phyloP scores from a whole-genome alignment of 2,888 invertebrate species.

The Pandemis cinnamomeana region DNA sequence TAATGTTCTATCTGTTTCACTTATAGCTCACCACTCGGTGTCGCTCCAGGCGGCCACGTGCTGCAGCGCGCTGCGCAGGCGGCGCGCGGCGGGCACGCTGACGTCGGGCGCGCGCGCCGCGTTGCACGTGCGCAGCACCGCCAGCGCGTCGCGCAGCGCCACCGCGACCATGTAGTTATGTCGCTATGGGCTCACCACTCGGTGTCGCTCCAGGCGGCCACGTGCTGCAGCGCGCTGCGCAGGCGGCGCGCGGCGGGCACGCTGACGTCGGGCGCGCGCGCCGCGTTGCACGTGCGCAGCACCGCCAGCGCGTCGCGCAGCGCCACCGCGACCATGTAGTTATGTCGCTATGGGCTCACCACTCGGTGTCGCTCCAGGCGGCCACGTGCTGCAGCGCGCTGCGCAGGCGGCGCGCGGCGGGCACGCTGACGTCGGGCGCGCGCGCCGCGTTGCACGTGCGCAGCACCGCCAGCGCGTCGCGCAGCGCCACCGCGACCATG shows the following conservation, averaged over 20 bases:
- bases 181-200: conserved; percentile 92
- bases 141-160: conserved; percentile 93
- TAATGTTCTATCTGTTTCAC: too few species aligned
- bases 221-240: conserved; percentile 88
- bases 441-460: conserved; percentile 94
- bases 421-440: conserved; percentile 88
- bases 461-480: conserved; percentile 95
- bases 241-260: conserved; percentile 89
- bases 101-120: conserved; percentile 91
- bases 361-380: conserved; percentile 93
- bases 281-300: conserved; percentile 93
- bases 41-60: conserved; percentile 92
- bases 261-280: conserved; percentile 88
- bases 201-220: conserved; percentile 92
- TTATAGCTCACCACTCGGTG: conserved; percentile 91
- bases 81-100: conserved; percentile 87
- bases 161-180: conserved; percentile 95
- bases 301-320: conserved; percentile 95
- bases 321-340: too few species aligned
- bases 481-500: too few species aligned
- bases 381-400: conserved; percentile 89
- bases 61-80: conserved; percentile 89
- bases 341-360: too few species aligned
- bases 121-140: conserved; percentile 94
- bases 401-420: conserved; percentile 88